These are phyloP conservation scores for Anolis apletophallus DNA, from an alignment of 2,797 vertebrate species.

Conservation along the genomic window DNA sequence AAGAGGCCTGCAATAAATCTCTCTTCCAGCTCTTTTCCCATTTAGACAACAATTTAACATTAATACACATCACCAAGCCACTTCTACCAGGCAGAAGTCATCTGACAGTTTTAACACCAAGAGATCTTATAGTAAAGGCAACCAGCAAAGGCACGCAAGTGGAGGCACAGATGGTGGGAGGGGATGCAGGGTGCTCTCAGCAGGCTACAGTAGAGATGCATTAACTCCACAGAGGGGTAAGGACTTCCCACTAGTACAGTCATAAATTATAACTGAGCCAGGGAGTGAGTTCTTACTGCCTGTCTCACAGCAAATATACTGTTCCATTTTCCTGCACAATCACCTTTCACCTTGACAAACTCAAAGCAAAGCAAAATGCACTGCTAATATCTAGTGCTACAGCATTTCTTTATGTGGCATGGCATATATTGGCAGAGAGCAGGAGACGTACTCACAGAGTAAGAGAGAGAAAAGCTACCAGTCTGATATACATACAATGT, in stretches of 20 bases:
- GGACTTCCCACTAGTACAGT: conserved; percentile 79
- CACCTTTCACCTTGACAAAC: conserved; percentile 81
- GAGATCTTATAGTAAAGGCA: conserved; percentile 67
- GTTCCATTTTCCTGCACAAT: conserved; percentile 77
- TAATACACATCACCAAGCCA: conserved; percentile 69
- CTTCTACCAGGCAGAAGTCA: conserved; percentile 69
- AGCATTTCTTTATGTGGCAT: conserved; percentile 57
- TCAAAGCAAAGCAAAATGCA: conserved; percentile 73
- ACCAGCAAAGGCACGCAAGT: conserved; percentile 44
- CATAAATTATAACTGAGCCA: conserved; percentile 86
- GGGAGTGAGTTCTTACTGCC: conserved; percentile 76
- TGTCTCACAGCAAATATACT: conserved; percentile 79
- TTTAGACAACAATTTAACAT: conserved; percentile 62
- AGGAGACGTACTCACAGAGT: background rate
- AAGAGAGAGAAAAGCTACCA: conserved; percentile 7
- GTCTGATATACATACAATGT: conserved; percentile 49
- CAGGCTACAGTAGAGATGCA: conserved; percentile 82
- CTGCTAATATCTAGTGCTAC: conserved; percentile 74
- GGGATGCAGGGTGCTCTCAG: conserved; percentile 82
- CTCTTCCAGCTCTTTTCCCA: conserved; percentile 52
- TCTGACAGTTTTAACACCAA: conserved; percentile 68
- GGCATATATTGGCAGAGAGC: conserved; percentile 30
- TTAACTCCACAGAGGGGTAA: conserved; percentile 83
- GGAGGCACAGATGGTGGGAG: conserved; percentile 80
- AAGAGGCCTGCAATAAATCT: conserved; percentile 43